phyloP scores from a whole-genome alignment of 2,113 vertebrate genomes.

The Peromyscus polionotus region DNA sequence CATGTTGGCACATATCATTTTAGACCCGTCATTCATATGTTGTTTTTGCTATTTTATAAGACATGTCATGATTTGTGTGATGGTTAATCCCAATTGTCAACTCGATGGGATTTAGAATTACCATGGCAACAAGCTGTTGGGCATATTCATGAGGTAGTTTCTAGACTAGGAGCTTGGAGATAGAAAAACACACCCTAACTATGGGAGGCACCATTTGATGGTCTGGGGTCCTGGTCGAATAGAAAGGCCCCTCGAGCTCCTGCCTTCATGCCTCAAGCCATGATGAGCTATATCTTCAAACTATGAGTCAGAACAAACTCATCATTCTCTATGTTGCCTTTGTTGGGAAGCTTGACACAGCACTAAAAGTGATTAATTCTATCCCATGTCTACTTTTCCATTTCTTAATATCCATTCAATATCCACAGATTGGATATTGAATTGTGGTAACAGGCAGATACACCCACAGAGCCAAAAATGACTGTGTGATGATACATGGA shows the following conservation, averaged over 20 bases:
- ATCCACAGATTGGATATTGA: not conserved
- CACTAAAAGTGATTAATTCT: not conserved
- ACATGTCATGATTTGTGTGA: not conserved
- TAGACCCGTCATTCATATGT: not conserved
- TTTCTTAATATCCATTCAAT: not conserved
- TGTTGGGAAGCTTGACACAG: not conserved
- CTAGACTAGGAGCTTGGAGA: not conserved
- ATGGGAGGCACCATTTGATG: not conserved
- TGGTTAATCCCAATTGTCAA: not conserved
- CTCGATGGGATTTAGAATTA: not conserved
- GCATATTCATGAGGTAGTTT: not conserved
- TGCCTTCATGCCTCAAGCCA: not conserved
- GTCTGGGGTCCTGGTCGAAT: not conserved
- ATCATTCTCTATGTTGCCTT: not conserved
- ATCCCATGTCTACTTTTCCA: not conserved
- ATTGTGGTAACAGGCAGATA: not conserved
- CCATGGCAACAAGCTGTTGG: not conserved
- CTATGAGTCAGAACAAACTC: not conserved
- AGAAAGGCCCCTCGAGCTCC: too few species aligned
- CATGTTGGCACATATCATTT: not conserved
- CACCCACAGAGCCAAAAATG: not conserved
- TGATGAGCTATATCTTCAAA: too few species aligned
- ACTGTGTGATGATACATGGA: not conserved
- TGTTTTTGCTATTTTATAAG: conserved; percentile 9
- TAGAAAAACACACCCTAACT: not conserved